Conservation (phyloP, 2,888 invertebrate genomes). For the Ditylenchus weischeri region DNA sequence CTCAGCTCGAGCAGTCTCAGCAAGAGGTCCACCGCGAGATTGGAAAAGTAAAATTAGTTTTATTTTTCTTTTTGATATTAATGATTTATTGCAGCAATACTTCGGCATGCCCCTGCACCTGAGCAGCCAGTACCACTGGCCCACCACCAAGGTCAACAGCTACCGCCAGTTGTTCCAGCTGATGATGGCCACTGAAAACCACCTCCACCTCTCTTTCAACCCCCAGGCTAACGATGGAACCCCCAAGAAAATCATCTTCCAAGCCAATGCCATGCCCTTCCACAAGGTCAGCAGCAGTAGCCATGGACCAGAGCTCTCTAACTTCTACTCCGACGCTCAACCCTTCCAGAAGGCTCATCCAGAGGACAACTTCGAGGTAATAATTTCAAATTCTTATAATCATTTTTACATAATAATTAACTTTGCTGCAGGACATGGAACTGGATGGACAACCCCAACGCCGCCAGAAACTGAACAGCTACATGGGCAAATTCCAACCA, state of each 20-base stretch:
- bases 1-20: slow-evolving; percentile 27
- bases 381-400: not conserved
- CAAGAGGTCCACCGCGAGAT: slow-evolving; percentile 21
- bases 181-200: slow-evolving; percentile 41
- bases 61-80: no score
- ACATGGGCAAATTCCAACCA: slow-evolving; percentile 16
- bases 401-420: not conserved
- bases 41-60: slow-evolving; percentile 5
- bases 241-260: slow-evolving; percentile 28
- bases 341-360: slow-evolving; percentile 15
- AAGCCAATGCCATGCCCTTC: slow-evolving; percentile 22
- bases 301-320: slow-evolving; percentile 17
- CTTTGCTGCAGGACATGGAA: slow-evolving; percentile 4
- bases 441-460: slow-evolving; percentile 6
- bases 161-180: slow-evolving; percentile 21
- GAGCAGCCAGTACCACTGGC: slow-evolving; percentile 35
- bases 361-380: slow-evolving; percentile 1
- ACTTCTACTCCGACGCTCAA: slow-evolving; percentile 32
- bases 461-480: slow-evolving; percentile 15
- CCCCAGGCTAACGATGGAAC: slow-evolving; percentile 22
- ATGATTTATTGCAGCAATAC: slow-evolving; percentile 5
- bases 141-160: not conserved
- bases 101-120: slow-evolving; percentile 31
- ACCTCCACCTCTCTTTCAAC: slow-evolving; percentile 35
- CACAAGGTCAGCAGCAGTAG: slow-evolving; percentile 11